These are phyloP conservation scores for Lepidocyrtinus sp. DNA, from an alignment of 2,888 invertebrate genomes.

Conservation along the genomic window DNA sequence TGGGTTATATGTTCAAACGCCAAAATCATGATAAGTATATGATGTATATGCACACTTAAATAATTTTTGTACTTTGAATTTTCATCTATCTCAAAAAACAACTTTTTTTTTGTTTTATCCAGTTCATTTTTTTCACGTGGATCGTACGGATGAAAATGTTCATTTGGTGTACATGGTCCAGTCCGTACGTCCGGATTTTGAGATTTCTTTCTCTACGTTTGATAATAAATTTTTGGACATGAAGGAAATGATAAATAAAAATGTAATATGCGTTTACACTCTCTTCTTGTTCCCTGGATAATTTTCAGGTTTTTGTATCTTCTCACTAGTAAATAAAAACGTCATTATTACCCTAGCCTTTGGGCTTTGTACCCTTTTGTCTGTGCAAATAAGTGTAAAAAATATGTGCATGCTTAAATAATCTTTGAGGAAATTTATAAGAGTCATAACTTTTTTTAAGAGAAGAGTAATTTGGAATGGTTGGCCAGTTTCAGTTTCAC, in stretches of 20 bases:
- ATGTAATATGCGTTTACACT: slow-evolving; percentile 54
- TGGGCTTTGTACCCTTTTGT: background rate
- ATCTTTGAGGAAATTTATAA: background rate
- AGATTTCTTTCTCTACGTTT: slow-evolving; percentile 56
- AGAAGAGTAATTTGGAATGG: background rate
- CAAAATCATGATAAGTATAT: slow-evolving; percentile 51
- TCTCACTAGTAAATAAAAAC: background rate
- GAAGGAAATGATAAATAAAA: slow-evolving; percentile 46
- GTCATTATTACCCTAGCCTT: background rate
- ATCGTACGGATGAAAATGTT: too few relatives aligned
- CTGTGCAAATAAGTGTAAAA: background rate
- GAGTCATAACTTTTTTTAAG: background rate
- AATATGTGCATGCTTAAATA: background rate
- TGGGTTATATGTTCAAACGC: slow-evolving; percentile 49
- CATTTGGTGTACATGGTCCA: too few relatives aligned
- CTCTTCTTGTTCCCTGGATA: slow-evolving; percentile 31
- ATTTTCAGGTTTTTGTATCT: background rate
- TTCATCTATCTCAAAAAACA: background rate
- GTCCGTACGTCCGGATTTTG: slow-evolving; percentile 2
- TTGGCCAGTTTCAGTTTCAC: too few relatives aligned
- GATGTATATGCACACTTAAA: slow-evolving; percentile 47
- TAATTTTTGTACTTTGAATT: background rate
- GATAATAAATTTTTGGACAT: slow-evolving; percentile 53
- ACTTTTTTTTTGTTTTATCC: background rate
- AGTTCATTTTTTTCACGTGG: background rate